phyloP scores from a whole-genome alignment of 2,888 invertebrate genomes.

The Pyrocoelia pectoralis region DNA sequence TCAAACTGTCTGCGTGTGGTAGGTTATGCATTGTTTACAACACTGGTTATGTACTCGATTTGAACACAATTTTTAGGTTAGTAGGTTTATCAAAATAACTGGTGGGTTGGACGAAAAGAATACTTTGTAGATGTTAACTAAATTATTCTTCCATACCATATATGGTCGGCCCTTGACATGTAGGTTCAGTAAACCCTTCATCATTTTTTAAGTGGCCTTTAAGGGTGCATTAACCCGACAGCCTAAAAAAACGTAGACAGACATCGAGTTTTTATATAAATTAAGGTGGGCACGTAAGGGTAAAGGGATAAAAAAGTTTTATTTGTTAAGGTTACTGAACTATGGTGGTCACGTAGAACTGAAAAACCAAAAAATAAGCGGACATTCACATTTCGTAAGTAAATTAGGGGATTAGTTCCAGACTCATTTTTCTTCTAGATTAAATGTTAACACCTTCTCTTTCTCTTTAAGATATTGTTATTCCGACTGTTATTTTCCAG shows the following conservation, averaged over 20 bases:
- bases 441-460: conserved; percentile 23
- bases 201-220: conserved; percentile 12
- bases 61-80: conserved; percentile 37
- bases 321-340: conserved; percentile 30
- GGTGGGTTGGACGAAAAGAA: conserved; percentile 28
- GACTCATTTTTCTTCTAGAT: conserved; percentile 38
- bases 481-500: no score
- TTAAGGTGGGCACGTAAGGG: conserved; percentile 28
- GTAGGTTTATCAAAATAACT: conserved; percentile 40
- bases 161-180: conserved; percentile 2
- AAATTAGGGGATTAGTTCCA: conserved; percentile 23
- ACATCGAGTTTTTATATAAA: conserved; percentile 24
- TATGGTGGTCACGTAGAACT: conserved; percentile 18
- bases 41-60: conserved; percentile 27
- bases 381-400: conserved; percentile 35
- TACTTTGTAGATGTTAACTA: conserved; percentile 22
- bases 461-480: neutral
- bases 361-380: conserved; percentile 20
- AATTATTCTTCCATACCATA: neutral
- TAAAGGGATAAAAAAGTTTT: conserved; percentile 20
- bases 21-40: conserved; percentile 38
- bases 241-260: conserved; percentile 26
- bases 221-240: conserved; percentile 27
- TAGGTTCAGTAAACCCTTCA: conserved; percentile 20
- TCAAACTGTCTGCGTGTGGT: conserved; percentile 32